A percentile compares a stretch with the other conserved stretches of the same genome.
Conservation (phyloP, 1,140 invertebrate genomes). For the Adelges cooleyi region DNA sequence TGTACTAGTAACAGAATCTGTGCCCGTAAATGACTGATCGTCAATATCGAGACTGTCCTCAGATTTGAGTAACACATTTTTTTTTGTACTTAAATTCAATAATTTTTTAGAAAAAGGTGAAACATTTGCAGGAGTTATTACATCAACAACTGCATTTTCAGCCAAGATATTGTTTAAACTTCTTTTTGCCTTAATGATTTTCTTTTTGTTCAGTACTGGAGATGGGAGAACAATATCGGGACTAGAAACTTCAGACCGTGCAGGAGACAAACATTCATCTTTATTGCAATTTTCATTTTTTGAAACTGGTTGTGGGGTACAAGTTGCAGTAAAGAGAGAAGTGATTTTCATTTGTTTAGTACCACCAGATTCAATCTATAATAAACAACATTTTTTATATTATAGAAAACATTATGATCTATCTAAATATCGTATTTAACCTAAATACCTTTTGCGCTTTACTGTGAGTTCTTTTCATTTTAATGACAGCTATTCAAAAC, state of each 20-base stretch:
- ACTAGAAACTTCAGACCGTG: background rate
- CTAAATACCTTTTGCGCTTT: background rate
- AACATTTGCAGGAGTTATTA: background rate
- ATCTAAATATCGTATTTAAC: no score
- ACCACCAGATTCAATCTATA: background rate
- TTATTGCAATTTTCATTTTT: no score
- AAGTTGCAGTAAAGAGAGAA: background rate
- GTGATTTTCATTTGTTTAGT: conserved; percentile 17
- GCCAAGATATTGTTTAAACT: background rate
- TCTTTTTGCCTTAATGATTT: background rate
- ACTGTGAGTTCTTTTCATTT: conserved; percentile 13
- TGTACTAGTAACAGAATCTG: background rate
- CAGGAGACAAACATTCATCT: no score
- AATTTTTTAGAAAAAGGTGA: background rate
- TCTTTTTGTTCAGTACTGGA: background rate
- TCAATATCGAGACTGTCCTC: background rate
- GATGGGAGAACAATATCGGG: conserved; percentile 15
- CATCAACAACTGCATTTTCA: background rate
- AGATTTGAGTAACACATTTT: background rate
- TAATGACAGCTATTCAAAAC: background rate
- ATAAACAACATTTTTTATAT: background rate
- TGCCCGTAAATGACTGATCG: background rate
- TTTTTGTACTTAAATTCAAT: background rate
- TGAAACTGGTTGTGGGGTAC: background rate
- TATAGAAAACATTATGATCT: no score